These are phyloP conservation scores for Oasisia sp. DNA, from an alignment of 2,888 invertebrate genomes.

Conservation along the genomic window DNA sequence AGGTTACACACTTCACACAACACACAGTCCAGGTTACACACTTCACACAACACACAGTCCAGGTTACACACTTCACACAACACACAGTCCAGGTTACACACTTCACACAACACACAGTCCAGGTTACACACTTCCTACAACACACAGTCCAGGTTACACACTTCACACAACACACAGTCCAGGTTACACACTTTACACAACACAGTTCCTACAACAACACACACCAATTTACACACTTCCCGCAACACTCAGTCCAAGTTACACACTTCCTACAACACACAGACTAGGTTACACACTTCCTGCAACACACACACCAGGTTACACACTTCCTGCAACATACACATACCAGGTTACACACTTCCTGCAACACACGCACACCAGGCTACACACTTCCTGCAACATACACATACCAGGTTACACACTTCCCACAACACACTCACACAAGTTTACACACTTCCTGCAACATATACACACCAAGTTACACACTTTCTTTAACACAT, in stretches of 20 bases:
- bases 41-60: background rate
- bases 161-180: background rate
- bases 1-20: background rate
- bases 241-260: background rate
- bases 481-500: background rate
- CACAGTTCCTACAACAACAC: background rate
- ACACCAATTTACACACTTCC: background rate
- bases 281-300: background rate
- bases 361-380: background rate
- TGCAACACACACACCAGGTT: background rate
- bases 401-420: background rate
- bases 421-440: background rate
- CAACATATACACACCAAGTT: background rate
- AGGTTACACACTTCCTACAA: too few species aligned
- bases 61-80: background rate
- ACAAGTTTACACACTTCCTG: background rate
- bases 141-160: background rate
- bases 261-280: background rate
- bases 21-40: background rate
- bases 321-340: background rate
- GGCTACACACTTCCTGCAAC: background rate
- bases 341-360: background rate
- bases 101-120: background rate
- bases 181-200: background rate
- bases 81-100: background rate